phyloP scores from a whole-genome alignment of 2,888 invertebrate species.

The Sceliomorpha sp. region DNA sequence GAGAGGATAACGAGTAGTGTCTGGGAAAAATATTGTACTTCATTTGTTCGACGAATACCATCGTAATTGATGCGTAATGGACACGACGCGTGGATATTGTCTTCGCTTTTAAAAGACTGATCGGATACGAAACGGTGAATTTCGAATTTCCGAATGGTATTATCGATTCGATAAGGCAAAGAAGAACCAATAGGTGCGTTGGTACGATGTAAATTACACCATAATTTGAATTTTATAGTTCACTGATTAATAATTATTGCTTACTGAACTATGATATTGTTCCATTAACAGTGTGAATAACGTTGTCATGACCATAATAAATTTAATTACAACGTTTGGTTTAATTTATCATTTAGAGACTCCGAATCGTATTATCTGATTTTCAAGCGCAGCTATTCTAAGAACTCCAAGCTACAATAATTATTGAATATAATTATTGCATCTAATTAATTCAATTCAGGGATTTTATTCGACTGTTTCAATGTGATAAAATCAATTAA shows the following conservation, averaged over 20 bases:
- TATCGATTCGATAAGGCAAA: constrained; percentile 35
- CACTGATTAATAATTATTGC: constrained; percentile 51
- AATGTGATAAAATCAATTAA: no score
- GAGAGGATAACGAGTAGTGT: constrained; percentile 17
- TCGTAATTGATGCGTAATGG: no score
- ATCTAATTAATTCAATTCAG: no score
- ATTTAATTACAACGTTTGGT: constrained; percentile 51
- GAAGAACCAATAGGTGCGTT: constrained; percentile 18
- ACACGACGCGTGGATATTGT: no score
- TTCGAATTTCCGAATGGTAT: no score
- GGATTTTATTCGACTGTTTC: no score
- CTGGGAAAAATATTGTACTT: background rate
- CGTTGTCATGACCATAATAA: constrained; percentile 50
- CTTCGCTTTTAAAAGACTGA: no score
- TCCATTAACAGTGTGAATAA: constrained; percentile 49
- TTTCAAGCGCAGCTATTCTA: no score
- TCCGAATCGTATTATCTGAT: constrained; percentile 54
- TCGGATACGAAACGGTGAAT: no score
- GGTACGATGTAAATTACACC: constrained; percentile 30
- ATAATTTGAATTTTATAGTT: constrained; percentile 43
- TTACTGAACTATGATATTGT: constrained; percentile 50
- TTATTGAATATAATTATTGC: no score
- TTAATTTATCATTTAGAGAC: constrained; percentile 43
- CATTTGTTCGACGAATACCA: no score
- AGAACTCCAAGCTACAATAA: no score